phyloP scores from a whole-genome alignment of 92 coral and sea anemone genomes.

The Metridium senile region DNA sequence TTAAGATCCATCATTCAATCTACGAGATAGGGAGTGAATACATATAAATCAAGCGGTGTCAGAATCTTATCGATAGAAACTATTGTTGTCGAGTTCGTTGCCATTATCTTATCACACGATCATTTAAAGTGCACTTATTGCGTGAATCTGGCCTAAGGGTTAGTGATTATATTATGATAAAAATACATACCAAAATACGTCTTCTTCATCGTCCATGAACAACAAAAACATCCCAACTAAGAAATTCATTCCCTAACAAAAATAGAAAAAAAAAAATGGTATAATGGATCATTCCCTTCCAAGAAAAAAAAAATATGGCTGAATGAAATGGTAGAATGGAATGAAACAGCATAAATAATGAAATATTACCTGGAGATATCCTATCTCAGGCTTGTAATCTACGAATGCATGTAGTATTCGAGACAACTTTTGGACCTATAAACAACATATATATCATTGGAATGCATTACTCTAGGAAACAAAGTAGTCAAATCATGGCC shows the following conservation, averaged over 20 bases:
- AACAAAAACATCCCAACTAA: constrained; percentile 78
- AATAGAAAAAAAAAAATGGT: constrained; percentile 6
- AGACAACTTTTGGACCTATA: constrained; percentile 59
- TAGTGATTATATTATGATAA: too few relatives aligned
- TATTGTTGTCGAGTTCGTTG: too few relatives aligned
- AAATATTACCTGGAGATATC: constrained; percentile 74
- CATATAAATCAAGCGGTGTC: too few relatives aligned
- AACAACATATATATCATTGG: background rate
- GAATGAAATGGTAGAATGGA: background rate
- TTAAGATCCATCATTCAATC: too few relatives aligned
- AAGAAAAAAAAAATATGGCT: background rate
- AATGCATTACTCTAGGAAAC: too few relatives aligned
- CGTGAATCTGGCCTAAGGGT: too few relatives aligned
- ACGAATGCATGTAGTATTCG: constrained; percentile 78
- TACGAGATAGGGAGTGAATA: too few relatives aligned
- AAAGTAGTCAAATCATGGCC: too few relatives aligned
- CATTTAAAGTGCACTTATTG: too few relatives aligned
- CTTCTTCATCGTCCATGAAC: constrained; percentile 81
- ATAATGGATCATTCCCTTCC: background rate
- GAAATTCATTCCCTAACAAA: constrained; percentile 92
- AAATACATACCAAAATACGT: constrained; percentile 71
- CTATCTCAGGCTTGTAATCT: constrained; percentile 71
- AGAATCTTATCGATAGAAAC: too few relatives aligned
- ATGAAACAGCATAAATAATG: too few relatives aligned
- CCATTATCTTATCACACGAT: too few relatives aligned